Conservation (phyloP, 2,888 invertebrate genomes). For the Cylloceria caligata region DNA sequence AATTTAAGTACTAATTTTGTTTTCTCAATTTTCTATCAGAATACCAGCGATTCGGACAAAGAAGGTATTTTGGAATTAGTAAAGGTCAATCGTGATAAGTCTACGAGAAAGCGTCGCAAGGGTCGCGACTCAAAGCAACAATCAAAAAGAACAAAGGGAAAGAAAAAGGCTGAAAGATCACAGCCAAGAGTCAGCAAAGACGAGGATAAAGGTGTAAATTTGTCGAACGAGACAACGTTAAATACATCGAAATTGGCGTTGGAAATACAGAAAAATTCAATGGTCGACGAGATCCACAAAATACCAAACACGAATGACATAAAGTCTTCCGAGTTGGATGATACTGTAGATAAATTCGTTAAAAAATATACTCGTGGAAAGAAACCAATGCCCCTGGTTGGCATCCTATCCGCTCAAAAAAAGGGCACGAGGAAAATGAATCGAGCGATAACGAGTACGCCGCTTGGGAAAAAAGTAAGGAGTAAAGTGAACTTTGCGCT, state of each 20-base stretch:
- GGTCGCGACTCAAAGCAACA: constrained; percentile 6
- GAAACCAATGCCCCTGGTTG: neutral
- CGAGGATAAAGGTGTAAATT: neutral
- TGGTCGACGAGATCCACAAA: neutral
- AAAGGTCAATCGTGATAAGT: neutral
- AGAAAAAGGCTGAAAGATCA: neutral
- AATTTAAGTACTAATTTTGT: neutral
- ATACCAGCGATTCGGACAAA: constrained; percentile 32
- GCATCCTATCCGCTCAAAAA: neutral
- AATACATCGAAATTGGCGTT: no score
- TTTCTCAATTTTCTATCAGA: constrained; percentile 36
- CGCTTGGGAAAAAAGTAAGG: constrained; percentile 4
- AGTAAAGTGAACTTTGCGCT: constrained; percentile 10
- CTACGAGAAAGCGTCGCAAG: neutral
- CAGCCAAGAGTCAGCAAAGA: neutral
- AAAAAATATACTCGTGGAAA: neutral
- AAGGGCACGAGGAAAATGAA: neutral
- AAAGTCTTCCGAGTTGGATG: neutral
- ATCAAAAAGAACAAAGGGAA: constrained; percentile 5
- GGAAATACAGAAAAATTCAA: neutral
- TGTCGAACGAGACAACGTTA: neutral
- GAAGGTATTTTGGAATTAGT: constrained; percentile 29
- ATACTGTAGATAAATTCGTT: neutral
- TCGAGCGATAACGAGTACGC: constrained; percentile 57
- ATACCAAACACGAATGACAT: neutral